Base-by-base conservation (phyloP, 2,113 vertebrate species). In the Noturus placidus region DNA sequence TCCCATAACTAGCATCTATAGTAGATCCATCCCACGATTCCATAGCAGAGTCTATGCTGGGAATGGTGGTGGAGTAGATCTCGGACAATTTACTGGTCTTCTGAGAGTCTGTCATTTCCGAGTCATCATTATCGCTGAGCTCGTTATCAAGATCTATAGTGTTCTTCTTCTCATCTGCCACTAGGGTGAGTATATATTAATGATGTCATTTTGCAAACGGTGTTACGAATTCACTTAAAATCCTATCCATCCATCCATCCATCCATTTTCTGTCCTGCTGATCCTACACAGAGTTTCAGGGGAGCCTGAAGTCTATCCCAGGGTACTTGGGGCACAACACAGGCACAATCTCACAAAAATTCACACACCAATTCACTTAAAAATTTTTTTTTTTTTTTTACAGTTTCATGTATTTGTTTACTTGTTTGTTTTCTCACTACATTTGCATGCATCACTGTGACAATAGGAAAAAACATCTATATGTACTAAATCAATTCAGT, bases 21-120 rank as follows among this genome's bases (percentile, higher is more conserved):
- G 96, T 97, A 0, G 96, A 98, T 80, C 97, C 96, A 25, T 98
- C 97, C 98, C 98, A 99, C 0, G 97, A 98, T 85, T 99, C 98
- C 94, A 99, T 93, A n/a, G 97, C 97, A 0, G 97, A 99, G 92
- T 99, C 98, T 82, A 98, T 95, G 0, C 97, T 99, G 76, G 97
- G 97, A 81, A 99, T 94, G 4, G 97, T 95, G 3, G 97, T 95
- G 0, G 96, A 97, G 91, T 96, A 97, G 0, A 97, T 95, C 90
- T 98, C 95, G 0, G 97, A 96, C 61, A 97, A 93, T 88, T 96
- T 96, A 81, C 94, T 95, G 10, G 96, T 97, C 93, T 97, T 97
- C 91, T 97, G 97, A 1, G 96, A 96, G 91, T 98, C 97, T 0
- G 96, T 96, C 59, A 97, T 91, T 27, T 92, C 91, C 0, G 97